These are phyloP conservation scores for Cryptus viduatorius DNA, from an alignment of 2,888 invertebrate species.

Conservation along the genomic window DNA sequence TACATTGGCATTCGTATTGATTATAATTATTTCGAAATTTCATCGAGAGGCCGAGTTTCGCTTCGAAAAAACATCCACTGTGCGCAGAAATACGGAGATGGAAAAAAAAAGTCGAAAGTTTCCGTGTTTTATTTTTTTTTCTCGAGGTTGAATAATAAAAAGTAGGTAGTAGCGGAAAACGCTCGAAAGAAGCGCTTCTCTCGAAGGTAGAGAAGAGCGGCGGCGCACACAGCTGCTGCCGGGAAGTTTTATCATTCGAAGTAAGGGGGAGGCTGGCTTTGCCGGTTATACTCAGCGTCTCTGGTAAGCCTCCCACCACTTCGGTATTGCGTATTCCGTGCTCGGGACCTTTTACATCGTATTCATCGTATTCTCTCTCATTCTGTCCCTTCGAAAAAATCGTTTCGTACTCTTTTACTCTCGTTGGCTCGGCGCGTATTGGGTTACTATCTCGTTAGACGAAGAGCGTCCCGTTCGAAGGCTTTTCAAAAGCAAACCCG, in stretches of 20 bases:
- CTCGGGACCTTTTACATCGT: slow-evolving; percentile 26
- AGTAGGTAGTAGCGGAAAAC: slow-evolving; percentile 49
- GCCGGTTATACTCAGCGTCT: slow-evolving; percentile 32
- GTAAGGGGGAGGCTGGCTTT: slow-evolving; percentile 73
- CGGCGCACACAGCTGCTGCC: slow-evolving; percentile 75
- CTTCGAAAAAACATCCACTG: background rate
- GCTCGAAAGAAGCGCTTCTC: slow-evolving; percentile 9
- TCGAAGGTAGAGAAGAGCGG: background rate
- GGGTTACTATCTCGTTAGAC: slow-evolving; percentile 75
- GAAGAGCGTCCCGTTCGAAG: slow-evolving; percentile 61
- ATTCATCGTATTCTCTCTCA: slow-evolving; percentile 28
- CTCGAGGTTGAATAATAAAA: slow-evolving; percentile 48
- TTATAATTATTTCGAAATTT: slow-evolving; percentile 7
- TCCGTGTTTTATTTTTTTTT: slow-evolving; percentile 4
- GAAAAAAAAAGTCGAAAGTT: background rate
- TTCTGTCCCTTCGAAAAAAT: slow-evolving; percentile 13
- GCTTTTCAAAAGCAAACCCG: slow-evolving; percentile 78
- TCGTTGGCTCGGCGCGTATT: slow-evolving; percentile 56
- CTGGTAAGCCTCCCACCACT: slow-evolving; percentile 47
- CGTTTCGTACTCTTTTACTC: slow-evolving; percentile 33
- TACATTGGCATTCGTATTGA: background rate
- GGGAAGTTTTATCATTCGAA: slow-evolving; percentile 73
- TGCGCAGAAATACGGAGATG: background rate
- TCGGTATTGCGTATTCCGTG: slow-evolving; percentile 29
- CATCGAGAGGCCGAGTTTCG: background rate